Evolutionary conservation across 2,113 vertebrate genomes (phyloP), one percentile per base, ranked within the genome.

Genomic region (Edolisoma coerulescens): DNA sequence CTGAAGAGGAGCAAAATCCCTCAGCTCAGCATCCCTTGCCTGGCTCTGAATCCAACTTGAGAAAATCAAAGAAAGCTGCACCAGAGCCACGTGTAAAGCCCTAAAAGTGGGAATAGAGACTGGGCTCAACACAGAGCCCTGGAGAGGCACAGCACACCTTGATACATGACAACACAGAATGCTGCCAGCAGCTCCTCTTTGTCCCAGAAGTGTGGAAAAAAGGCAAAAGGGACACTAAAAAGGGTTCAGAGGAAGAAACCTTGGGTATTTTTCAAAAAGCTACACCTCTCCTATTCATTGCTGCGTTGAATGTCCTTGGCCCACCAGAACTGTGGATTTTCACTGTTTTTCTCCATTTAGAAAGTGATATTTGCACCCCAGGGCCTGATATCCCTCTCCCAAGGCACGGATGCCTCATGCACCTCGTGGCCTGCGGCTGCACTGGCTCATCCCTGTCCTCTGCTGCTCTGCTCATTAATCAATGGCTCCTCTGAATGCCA

Each of bases 401-500:
- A 45, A 42, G 68, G 54, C 53, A 13, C 47, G 20, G 7, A 42
- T 84, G 87, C 57, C 30, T 13, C 16, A 6, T 19, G 76, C 87
- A 75, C 69, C 86, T 56, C 3, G 0, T 24, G 74, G 41, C 44
- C 69, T 6, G 7, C 45, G 74, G 44, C 75, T 86, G 84, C 42
- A 10, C 27, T 27, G 76, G 63, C 68, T 81, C 95, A 68, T 87
- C 88, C 64, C 59, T 60, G 93, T 93, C 88, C 83, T 93, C 79
- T 77, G 61, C 16, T 68, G 54, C 91, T 83, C 70, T 79, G 64
- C 54, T 92, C 92, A 57, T 96, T 94, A 94, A 93, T 95, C 90
- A 90, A 35, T 30, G 80, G 93, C 90, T 96, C 70, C 89, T 85
- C 86, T 78, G 96, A 95, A 97, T 96, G 88, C 5, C 28, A 97